Conservation (phyloP, 2,797 vertebrate species). For the Alca torda region DNA sequence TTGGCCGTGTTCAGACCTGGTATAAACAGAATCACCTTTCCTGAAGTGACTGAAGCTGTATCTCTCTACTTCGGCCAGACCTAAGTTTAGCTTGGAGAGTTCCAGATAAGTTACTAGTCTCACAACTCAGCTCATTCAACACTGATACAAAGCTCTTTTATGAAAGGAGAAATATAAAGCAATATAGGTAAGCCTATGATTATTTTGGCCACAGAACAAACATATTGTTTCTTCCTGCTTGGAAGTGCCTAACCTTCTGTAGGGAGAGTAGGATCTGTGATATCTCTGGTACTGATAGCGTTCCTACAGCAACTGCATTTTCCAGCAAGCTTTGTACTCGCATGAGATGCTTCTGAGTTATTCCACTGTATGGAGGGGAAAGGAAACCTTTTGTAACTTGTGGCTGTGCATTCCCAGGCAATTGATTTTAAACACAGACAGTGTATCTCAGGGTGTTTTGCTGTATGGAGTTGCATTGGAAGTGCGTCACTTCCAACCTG, state of each 20-base stretch:
- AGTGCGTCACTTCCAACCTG: not conserved
- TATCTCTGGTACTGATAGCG: not conserved
- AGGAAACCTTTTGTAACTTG: not conserved
- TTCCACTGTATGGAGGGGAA: not conserved
- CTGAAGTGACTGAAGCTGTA: not conserved
- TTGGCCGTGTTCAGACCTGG: not conserved
- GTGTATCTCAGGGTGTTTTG: not conserved
- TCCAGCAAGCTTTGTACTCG: not conserved
- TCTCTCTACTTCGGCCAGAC: not conserved
- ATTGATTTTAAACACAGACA: conserved; percentile 11
- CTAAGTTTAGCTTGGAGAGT: not conserved
- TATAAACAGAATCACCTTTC: not conserved
- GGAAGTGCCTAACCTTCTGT: conserved; percentile 18
- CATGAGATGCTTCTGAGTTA: not conserved
- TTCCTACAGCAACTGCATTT: not conserved
- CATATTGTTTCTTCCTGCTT: conserved; percentile 30
- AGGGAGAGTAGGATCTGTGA: not conserved
- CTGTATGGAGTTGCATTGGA: not conserved
- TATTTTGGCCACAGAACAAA: conserved; percentile 36
- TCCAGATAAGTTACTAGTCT: not conserved
- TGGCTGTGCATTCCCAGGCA: not conserved
- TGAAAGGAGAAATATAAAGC: conserved; percentile 1
- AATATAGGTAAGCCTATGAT: not conserved
- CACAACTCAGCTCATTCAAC: not conserved
- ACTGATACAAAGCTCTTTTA: conserved; percentile 16